These are phyloP conservation scores for Adrianichthys oophorus DNA, from an alignment of 2,797 vertebrate genomes.

Conservation along the genomic window DNA sequence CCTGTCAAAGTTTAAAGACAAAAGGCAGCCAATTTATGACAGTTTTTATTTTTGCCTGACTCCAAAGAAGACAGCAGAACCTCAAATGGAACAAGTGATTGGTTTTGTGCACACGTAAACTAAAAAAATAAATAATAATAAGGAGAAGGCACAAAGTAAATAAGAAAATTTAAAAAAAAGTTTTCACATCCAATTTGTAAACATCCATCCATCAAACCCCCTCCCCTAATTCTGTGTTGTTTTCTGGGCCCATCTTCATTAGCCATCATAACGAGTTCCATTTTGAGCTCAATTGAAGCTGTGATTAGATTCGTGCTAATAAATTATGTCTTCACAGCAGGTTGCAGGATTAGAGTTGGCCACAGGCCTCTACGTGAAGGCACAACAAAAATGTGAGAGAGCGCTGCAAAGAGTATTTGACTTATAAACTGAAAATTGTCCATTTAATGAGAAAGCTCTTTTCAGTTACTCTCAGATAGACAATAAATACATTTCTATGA, in stretches of 20 bases:
- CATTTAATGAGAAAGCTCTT: slow-evolving; percentile 1
- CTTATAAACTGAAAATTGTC: not conserved
- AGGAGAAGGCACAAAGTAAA: not conserved
- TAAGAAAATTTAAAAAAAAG: not conserved
- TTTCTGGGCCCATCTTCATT: slow-evolving; percentile 67
- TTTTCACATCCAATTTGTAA: not conserved
- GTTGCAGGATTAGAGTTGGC: slow-evolving; percentile 52
- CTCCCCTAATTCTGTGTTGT: slow-evolving; percentile 33
- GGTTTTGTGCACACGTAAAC: slow-evolving; percentile 30
- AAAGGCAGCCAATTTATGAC: slow-evolving; percentile 13
- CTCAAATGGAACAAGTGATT: slow-evolving; percentile 17
- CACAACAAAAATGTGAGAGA: no score
- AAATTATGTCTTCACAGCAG: slow-evolving; percentile 74
- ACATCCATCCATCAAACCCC: slow-evolving; percentile 2
- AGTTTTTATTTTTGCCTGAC: not conserved
- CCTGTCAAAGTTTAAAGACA: slow-evolving; percentile 29
- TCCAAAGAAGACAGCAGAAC: not conserved
- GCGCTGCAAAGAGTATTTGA: slow-evolving; percentile 3
- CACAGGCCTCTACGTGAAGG: slow-evolving; percentile 12
- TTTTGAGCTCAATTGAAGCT: slow-evolving; percentile 70
- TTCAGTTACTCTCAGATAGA: slow-evolving; percentile 9
- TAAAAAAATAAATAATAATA: slow-evolving; percentile 13
- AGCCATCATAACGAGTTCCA: slow-evolving; percentile 76
- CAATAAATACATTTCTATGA: not conserved
- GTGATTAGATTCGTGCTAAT: slow-evolving; percentile 74